These are phyloP conservation scores for Falco berigora DNA, from an alignment of 2,797 vertebrate genomes.

Conservation along the genomic window DNA sequence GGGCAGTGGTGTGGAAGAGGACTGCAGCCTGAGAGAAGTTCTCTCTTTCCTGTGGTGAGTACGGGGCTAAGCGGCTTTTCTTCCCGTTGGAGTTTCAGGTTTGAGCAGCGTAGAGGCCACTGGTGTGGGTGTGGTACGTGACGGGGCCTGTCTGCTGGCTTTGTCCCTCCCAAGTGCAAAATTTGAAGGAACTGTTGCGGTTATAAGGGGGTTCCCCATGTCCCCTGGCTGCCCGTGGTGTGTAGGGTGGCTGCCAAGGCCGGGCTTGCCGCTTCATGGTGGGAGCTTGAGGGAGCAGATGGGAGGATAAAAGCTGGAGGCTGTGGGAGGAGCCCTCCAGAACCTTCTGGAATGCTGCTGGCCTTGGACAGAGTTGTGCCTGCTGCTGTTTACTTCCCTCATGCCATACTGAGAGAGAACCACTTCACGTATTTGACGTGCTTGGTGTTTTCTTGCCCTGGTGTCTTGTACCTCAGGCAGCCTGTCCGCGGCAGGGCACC, in stretches of 20 bases:
- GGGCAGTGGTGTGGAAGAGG: fast-evolving
- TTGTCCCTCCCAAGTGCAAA: fast-evolving
- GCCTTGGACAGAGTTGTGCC: background rate
- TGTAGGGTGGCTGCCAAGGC: fast-evolving
- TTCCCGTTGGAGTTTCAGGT: fast-evolving
- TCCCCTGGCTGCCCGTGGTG: background rate
- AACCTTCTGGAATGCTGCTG: background rate
- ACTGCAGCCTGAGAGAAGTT: fast-evolving
- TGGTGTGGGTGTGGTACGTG: too few relatives aligned
- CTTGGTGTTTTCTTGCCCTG: background rate
- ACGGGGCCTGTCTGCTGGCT: background rate
- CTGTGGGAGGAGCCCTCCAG: background rate
- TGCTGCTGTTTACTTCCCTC: background rate
- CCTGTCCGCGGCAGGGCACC: fast-evolving
- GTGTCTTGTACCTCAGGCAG: background rate
- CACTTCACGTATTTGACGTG: fast-evolving
- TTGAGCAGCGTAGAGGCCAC: background rate
- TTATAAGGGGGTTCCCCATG: fast-evolving
- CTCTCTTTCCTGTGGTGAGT: background rate
- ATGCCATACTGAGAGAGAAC: background rate
- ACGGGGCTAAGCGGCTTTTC: background rate
- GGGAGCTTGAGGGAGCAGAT: background rate
- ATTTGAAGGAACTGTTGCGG: background rate
- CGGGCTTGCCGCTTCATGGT: fast-evolving
- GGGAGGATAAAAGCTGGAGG: background rate